Evolutionary conservation across 2,888 invertebrate species (phyloP).

Genomic region (Anorthoa munda): DNA sequence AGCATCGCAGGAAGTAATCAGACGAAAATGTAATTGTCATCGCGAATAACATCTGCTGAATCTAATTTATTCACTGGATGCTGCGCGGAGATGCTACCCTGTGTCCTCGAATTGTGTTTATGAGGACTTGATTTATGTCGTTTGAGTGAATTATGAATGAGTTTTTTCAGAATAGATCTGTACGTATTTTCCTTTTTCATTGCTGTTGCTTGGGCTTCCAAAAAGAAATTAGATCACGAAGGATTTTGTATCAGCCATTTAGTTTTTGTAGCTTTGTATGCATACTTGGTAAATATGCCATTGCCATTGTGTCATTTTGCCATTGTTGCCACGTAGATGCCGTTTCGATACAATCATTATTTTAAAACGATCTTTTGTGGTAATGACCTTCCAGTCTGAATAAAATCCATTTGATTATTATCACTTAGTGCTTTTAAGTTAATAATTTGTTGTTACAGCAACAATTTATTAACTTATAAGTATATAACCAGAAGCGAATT

Average conservation of each 20-base stretch:
- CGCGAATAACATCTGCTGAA: slow-evolving; percentile 77
- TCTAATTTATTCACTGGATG: slow-evolving; percentile 76
- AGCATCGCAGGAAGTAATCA: slow-evolving; percentile 77
- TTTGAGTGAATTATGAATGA: slow-evolving; percentile 55
- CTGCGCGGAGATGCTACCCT: slow-evolving; percentile 38
- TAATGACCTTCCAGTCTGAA: not conserved
- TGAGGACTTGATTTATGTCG: slow-evolving; percentile 29
- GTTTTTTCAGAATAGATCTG: slow-evolving; percentile 13
- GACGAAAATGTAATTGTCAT: slow-evolving; percentile 80
- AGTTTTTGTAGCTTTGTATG: not conserved
- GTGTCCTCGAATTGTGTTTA: slow-evolving; percentile 27
- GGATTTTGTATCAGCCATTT: not conserved
- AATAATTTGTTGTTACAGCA: not conserved
- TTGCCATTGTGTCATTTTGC: too few relatives aligned
- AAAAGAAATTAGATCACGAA: too few relatives aligned
- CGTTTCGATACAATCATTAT: not conserved
- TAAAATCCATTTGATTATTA: not conserved
- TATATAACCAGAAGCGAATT: too few relatives aligned
- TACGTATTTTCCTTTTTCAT: slow-evolving; percentile 6
- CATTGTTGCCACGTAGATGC: not conserved
- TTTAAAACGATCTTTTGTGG: not conserved
- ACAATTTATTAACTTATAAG: too few relatives aligned
- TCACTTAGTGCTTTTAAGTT: not conserved
- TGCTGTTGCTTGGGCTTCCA: not conserved
- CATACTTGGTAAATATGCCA: not conserved